These are phyloP conservation scores for Drosophila nasuta DNA, from an alignment of 1,140 invertebrate species.

Conservation along the genomic window DNA sequence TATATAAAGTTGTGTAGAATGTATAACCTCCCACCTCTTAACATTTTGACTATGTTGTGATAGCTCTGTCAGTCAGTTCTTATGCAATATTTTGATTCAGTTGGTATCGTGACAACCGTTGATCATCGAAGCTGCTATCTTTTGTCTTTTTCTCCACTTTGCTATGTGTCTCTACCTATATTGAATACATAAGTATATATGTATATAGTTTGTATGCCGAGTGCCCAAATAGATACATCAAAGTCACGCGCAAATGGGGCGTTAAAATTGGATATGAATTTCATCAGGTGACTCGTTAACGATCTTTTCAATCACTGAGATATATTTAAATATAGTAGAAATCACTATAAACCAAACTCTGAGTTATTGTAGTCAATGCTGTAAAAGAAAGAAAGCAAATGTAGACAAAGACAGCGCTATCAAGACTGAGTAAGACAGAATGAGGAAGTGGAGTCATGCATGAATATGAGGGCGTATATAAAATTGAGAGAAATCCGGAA, in stretches of 20 bases:
- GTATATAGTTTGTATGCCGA: neutral
- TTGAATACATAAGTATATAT: constrained; percentile 2
- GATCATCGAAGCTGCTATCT: neutral
- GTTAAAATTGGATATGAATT: constrained; percentile 39
- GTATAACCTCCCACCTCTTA: no score
- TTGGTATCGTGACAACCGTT: constrained; percentile 34
- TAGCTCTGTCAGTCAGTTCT: no score
- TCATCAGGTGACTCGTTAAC: constrained; percentile 20
- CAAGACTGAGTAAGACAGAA: neutral
- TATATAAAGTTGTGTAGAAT: no score
- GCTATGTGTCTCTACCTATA: neutral
- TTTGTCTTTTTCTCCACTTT: no score
- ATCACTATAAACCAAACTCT: no score
- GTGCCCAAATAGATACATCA: constrained; percentile 23
- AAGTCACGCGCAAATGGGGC: constrained; percentile 43
- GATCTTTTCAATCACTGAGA: neutral
- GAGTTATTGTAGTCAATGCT: no score
- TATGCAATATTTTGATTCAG: constrained; percentile 26
- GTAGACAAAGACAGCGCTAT: neutral
- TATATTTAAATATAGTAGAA: neutral
- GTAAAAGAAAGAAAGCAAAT: neutral
- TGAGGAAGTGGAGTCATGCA: neutral
- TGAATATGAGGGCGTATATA: neutral
- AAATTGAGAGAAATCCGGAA: neutral
- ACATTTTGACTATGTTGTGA: no score